Evolutionary conservation across 1,140 invertebrate species (phyloP), one percentile per base, ranked within the genome.

Genomic region (Cylas formicarius): DNA sequence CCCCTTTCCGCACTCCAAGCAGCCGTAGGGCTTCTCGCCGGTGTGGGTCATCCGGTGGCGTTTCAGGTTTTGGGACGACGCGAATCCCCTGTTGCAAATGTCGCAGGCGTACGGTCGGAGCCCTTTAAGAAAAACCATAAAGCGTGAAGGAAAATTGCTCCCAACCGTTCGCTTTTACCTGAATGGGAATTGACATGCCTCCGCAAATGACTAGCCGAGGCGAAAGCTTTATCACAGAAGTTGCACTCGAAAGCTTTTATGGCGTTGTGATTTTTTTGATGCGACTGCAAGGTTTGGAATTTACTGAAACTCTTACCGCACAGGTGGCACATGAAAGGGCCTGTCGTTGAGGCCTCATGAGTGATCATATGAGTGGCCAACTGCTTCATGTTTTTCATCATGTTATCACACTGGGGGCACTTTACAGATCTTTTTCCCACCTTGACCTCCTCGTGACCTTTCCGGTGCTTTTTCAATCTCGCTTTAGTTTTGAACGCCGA

Each of bases 11-110:
- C 69, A 57, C 70, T 68, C 39, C 22, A 9, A 16, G 24, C 52
- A 54, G 21, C 47, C 70, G 41, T 73, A 79, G 0, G 75, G 76
- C 52, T 74, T 77, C 47, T 77, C 74, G 4, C 75, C 82, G 1
- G 82, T 84, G 71, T 88, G 85, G 19, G 85, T 87, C 67, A 84
- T 81, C 58, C 80, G 77, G 71, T 88, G 84, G 63, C 87, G 84
- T 32, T 56, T 58, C 8, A 60, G 38, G 33, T 62, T 62, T 27
- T 62, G 58, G 8, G 31, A 18, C 27, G 47, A 57, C 7, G 55
- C 56, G 42, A 62, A 62, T 16, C 43, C 45, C 22, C 54, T 43
- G 7, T 47, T 47, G 28, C 61, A 61, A 24, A 57, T 44, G 19
- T 54, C 32, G 35, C 61, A 61, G 20, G 31, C 40, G 26, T 46